Percentiles rank a stretch among this genome's conserved stretches.
Evolutionary conservation across 2,113 vertebrate genomes (phyloP).

Genomic region (Apodemus sylvaticus): DNA sequence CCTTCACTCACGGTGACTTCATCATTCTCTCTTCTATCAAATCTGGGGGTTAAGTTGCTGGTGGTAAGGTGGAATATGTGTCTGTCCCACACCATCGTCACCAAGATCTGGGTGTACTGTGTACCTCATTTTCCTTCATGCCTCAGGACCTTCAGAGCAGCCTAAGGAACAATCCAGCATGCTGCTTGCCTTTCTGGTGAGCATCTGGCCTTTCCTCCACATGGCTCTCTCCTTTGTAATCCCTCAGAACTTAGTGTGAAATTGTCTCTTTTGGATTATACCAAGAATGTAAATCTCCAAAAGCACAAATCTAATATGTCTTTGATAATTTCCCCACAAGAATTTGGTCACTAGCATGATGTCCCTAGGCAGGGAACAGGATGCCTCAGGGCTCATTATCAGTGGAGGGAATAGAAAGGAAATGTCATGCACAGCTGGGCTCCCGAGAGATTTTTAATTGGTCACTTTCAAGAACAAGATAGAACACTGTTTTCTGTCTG

Average conservation of each 20-base stretch:
- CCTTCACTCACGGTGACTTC: not conserved
- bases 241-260: too few relatives aligned
- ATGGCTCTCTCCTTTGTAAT: accelerated
- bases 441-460: not conserved
- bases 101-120: too few relatives aligned
- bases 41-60: not conserved
- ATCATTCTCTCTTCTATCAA: not conserved
- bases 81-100: not conserved
- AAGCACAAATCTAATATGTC: not conserved
- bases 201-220: not conserved
- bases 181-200: not conserved
- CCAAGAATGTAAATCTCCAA: not conserved
- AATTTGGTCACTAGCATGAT: not conserved
- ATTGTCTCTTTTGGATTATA: not conserved
- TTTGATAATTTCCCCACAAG: not conserved
- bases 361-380: not conserved
- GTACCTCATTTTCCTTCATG: not conserved
- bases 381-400: not conserved
- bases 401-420: not conserved
- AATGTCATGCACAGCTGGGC: not conserved
- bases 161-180: not conserved
- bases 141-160: not conserved
- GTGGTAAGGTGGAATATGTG: not conserved
- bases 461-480: not conserved
- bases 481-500: not conserved